Conservation (phyloP, 2,113 vertebrate species). For the Cebus imitator region DNA sequence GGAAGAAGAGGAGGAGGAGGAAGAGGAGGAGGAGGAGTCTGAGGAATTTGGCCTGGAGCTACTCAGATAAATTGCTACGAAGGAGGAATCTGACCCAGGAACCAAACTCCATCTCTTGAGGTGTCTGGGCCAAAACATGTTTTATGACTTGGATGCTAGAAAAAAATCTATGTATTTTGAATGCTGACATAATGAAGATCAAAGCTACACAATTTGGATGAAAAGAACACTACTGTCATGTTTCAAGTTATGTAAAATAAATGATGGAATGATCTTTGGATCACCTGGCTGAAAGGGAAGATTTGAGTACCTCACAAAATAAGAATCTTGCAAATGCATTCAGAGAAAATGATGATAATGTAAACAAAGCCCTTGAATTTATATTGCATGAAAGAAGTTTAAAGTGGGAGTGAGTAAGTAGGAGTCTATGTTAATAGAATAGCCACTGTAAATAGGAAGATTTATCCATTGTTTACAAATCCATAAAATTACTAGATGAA, state of each 20-base stretch:
- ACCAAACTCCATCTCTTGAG: not conserved
- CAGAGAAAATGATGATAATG: not conserved
- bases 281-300: not conserved
- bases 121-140: constrained; percentile 44
- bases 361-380: not conserved
- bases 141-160: constrained; percentile 45
- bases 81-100: constrained; percentile 17
- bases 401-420: not conserved
- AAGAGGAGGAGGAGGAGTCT: not conserved
- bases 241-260: constrained; percentile 43
- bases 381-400: not conserved
- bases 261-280: not conserved
- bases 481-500: not conserved
- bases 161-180: constrained; percentile 16
- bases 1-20: not conserved
- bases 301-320: not conserved
- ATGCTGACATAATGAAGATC: constrained; percentile 65
- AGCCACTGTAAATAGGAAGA: not conserved
- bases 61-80: not conserved
- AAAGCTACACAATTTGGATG: constrained; percentile 45
- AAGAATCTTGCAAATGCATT: not conserved
- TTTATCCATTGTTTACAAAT: not conserved
- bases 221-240: constrained; percentile 29
- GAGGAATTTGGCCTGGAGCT: constrained; percentile 29
- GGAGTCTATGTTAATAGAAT: not conserved